Conservation (phyloP, 2,888 invertebrate genomes). For the Cheilosia vernalis region DNA sequence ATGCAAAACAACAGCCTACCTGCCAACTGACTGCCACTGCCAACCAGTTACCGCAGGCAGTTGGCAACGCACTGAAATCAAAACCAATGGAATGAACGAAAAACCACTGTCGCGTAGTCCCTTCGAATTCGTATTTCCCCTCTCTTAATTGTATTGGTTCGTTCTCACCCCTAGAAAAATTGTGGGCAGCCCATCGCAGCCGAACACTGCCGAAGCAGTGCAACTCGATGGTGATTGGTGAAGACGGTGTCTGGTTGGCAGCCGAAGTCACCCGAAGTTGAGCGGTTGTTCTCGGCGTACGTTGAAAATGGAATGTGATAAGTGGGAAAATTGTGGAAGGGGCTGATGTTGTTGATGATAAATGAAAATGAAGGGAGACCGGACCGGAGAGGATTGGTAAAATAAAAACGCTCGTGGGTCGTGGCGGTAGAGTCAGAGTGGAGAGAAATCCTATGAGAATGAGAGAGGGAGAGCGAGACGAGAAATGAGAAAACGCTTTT, state of each 20-base stretch:
- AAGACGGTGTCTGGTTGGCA: slow-evolving; percentile 59
- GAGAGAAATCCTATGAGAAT: slow-evolving; percentile 10
- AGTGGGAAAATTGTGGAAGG: slow-evolving; percentile 5
- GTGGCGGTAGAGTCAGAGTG: slow-evolving; percentile 26
- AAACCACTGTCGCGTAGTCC: slow-evolving; percentile 39
- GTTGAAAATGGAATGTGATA: too few relatives aligned
- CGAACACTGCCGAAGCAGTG: slow-evolving; percentile 65
- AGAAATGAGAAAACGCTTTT: slow-evolving; percentile 2
- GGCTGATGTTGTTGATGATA: neutral
- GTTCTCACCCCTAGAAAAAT: slow-evolving; percentile 54
- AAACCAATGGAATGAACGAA: slow-evolving; percentile 68
- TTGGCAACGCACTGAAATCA: slow-evolving; percentile 65
- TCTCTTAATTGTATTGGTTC: slow-evolving; percentile 67
- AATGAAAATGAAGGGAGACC: neutral
- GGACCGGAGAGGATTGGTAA: neutral
- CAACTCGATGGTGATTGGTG: slow-evolving; percentile 54
- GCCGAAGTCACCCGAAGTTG: slow-evolving; percentile 69
- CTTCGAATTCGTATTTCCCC: slow-evolving; percentile 57
- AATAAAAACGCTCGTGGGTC: slow-evolving; percentile 1
- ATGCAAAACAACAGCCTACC: neutral
- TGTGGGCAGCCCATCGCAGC: slow-evolving; percentile 54
- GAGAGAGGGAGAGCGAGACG: slow-evolving; percentile 8
- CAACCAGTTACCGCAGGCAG: slow-evolving; percentile 54
- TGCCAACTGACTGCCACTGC: neutral
- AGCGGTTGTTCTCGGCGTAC: neutral